Conservation (phyloP, 2,797 vertebrate species). For the Taeniopygia guttata region DNA sequence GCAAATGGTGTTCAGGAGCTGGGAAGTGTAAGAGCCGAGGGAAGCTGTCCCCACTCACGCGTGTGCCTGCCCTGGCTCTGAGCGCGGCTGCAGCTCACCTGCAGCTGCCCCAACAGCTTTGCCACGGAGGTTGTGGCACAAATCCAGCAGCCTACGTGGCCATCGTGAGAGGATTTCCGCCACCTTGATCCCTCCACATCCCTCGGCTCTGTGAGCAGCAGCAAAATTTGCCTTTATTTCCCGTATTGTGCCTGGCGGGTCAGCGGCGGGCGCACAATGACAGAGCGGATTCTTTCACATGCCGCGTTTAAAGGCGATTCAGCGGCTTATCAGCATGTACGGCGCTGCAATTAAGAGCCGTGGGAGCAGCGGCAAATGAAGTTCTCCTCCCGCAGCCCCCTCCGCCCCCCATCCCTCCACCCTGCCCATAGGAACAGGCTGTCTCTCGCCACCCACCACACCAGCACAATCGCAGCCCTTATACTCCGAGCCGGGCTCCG, state of each 20-base stretch:
- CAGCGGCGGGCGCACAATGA: not conserved
- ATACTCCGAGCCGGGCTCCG: not conserved
- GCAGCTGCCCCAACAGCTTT: not conserved
- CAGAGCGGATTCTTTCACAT: slow-evolving; percentile 11
- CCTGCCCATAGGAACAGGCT: not conserved
- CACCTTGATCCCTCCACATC: not conserved
- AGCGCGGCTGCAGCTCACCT: not conserved
- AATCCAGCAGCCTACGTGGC: not conserved
- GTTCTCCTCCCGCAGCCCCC: not conserved
- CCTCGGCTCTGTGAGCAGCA: not conserved
- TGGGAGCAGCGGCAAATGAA: not conserved
- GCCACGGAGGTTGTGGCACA: not conserved
- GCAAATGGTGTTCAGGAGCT: not conserved
- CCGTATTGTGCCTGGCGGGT: not conserved
- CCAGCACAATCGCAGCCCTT: slow-evolving; percentile 34
- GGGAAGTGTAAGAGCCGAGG: not conserved
- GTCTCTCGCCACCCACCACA: slow-evolving; percentile 13
- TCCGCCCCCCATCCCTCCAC: not conserved
- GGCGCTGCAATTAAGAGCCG: slow-evolving; percentile 45
- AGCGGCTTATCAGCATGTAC: not conserved
- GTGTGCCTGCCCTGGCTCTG: not conserved
- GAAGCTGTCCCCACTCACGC: not conserved
- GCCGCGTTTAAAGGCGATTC: slow-evolving; percentile 40
- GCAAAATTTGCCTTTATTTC: not conserved
- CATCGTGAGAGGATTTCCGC: not conserved